These are phyloP conservation scores for Drosophila subquinaria DNA, from an alignment of 2,888 invertebrate species.

Conservation along the genomic window DNA sequence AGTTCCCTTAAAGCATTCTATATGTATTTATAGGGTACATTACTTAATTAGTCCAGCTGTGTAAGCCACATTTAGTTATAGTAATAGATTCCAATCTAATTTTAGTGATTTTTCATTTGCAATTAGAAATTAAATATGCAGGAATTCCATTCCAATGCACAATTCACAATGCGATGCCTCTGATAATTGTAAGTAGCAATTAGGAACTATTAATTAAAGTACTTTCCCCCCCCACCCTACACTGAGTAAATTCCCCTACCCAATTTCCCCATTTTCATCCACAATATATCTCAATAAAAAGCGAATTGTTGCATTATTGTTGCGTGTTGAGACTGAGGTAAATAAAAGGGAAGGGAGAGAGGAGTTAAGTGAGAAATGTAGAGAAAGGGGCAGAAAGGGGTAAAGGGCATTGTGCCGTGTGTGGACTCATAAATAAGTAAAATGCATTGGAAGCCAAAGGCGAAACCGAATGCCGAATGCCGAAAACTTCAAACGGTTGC, in stretches of 20 bases:
- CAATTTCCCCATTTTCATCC: not conserved
- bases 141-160: conserved; percentile 2
- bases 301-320: conserved; percentile 25
- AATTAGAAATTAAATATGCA: conserved; percentile 10
- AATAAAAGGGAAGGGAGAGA: not conserved
- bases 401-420: conserved; percentile 7
- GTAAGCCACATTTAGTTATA: not conserved
- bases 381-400: too few relatives aligned
- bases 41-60: conserved; percentile 6
- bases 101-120: not conserved
- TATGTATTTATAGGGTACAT: not conserved
- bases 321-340: conserved; percentile 8
- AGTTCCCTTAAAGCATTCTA: not conserved
- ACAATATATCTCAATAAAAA: conserved; percentile 1
- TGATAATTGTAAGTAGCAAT: conserved; percentile 20
- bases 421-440: conserved; percentile 49
- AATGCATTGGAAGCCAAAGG: conserved; percentile 34
- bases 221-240: too few relatives aligned
- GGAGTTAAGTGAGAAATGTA: not conserved
- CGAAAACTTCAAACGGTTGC: conserved; percentile 49
- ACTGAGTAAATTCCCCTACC: too few relatives aligned
- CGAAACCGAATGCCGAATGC: conserved; percentile 25
- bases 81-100: not conserved
- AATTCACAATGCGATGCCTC: not conserved
- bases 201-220: conserved; percentile 15